Conservation (phyloP, 2,113 vertebrate species). For the Engraulis encrasicolus region DNA sequence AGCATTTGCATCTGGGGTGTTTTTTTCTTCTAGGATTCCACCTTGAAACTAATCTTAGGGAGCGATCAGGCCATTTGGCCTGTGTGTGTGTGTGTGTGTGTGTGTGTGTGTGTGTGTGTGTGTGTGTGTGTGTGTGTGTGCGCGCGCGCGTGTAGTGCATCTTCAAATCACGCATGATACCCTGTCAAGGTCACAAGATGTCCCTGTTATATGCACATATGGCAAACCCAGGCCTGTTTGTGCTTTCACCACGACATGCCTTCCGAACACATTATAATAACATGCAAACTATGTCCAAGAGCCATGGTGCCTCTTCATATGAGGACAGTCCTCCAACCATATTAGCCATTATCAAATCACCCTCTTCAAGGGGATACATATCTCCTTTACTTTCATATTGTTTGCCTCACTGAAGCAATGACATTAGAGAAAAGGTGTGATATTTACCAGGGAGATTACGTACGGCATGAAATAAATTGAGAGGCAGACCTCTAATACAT, state of each 20-base stretch:
- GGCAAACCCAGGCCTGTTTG: neutral
- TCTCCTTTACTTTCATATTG: neutral
- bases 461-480: neutral
- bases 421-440: neutral
- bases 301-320: neutral
- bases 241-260: neutral
- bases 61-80: neutral
- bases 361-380: neutral
- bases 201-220: neutral
- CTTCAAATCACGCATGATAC: neutral
- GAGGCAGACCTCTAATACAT: neutral
- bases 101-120: too few relatives aligned
- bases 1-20: neutral
- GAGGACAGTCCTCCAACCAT: neutral
- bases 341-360: neutral
- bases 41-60: neutral
- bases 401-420: neutral
- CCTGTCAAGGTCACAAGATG: neutral
- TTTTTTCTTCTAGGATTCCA: neutral
- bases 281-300: neutral
- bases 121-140: neutral
- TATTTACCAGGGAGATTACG: neutral
- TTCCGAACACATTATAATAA: neutral
- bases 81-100: neutral
- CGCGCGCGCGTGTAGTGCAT: neutral